These are phyloP conservation scores for Netelia fuscicornis DNA, from an alignment of 2,888 invertebrate species.

Conservation along the genomic window DNA sequence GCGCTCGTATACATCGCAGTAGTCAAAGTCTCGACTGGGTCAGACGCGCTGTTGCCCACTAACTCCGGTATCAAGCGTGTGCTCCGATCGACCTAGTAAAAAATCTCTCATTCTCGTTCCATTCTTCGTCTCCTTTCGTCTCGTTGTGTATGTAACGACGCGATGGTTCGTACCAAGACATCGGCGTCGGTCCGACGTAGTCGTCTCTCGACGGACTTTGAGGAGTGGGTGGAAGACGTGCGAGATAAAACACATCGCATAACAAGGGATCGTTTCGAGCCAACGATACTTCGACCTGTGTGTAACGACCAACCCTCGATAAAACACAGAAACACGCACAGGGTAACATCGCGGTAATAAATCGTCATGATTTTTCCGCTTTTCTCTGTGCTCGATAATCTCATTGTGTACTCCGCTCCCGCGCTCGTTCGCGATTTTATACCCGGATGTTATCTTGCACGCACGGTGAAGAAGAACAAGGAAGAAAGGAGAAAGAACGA, in stretches of 20 bases:
- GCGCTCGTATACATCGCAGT: conserved; percentile 40
- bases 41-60: conserved; percentile 40
- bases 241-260: conserved; percentile 53
- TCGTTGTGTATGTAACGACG: neutral
- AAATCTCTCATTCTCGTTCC: conserved; percentile 54
- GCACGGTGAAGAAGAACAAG: conserved; percentile 7
- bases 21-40: conserved; percentile 62
- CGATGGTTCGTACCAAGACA: neutral
- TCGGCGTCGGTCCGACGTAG: conserved; percentile 43
- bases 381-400: conserved; percentile 24
- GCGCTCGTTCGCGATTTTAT: conserved; percentile 10
- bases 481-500: neutral
- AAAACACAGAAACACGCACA: conserved; percentile 58
- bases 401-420: neutral
- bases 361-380: neutral
- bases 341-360: neutral
- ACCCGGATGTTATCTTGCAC: neutral
- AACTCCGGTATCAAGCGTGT: conserved; percentile 34
- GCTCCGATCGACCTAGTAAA: conserved; percentile 37
- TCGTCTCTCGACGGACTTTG: conserved; percentile 33
- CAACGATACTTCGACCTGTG: conserved; percentile 44
- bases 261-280: conserved; percentile 38
- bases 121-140: neutral
- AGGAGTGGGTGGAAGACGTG: neutral
- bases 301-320: conserved; percentile 55